Base-by-base conservation (phyloP, 92 coral and sea anemone species). In the Umimayanthus chanpuru region DNA sequence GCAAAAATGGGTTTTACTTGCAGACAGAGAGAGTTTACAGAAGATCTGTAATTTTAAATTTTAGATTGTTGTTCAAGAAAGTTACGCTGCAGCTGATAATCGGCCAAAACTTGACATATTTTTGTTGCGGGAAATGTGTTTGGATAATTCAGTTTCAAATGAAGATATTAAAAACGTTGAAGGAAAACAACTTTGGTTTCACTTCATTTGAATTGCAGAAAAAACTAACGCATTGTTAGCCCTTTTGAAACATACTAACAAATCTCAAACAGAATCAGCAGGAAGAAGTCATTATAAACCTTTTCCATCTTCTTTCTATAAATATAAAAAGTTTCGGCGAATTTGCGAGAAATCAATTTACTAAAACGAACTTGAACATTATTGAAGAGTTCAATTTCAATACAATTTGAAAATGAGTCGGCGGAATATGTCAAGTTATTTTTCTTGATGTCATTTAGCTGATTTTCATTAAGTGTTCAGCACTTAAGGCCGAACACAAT, bases 21-120 rank as follows among this genome's bases (percentile, higher is more conserved):
- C 70, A 36, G 70, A 43, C 9, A 80, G 58, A 9, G 85, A 81
- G 73, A 14, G 73, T 25, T 36, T 47, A 56, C 28, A 56, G 14
- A 28, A 68, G 32, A 68, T 12, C 9, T 8, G 6, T 28, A 72
- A 4, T 11, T 72, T 16, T 55, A 32, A 30, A 80, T 7, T 56
- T 56, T 43, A 56, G 14, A 55, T 21, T 82, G 55, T 66, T 67
- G 53, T 20, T 82, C 72, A 15, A 43, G 66, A 72, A 44, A 83
- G 67, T 53, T 3, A 65, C 30, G 58, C 56, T 5, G 87, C 87
- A 83, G 87, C 77, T 83, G 77, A 1, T 26, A 68, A 67, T 68
- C 40, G 38, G 18, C 40, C 16, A 28, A 11, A 6, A 25, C 74
- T 47, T 44, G 87, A 71, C 44, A 30, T 30, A 23, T 82, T 82